Base-by-base conservation (phyloP, 2,888 invertebrate species). In the Cylloceria caligata region DNA sequence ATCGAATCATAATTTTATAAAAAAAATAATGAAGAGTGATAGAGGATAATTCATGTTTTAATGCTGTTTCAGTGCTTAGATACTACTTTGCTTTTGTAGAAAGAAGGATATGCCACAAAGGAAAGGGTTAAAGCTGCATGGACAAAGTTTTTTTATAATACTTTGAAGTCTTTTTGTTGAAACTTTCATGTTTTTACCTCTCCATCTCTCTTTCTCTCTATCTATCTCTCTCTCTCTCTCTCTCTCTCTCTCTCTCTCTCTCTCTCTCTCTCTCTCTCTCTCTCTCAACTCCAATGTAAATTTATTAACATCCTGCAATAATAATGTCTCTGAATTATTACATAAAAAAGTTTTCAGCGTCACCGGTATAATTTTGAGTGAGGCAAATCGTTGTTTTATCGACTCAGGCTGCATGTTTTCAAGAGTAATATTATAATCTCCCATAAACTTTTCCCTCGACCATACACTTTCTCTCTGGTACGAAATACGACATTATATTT, bases 311-410 rank as follows among this genome's bases (percentile, higher is more conserved):
- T 27, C 24, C 2, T 27, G n/a, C n/a, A 55, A 13, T 27, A 27
- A 55, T 27, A 55, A 55, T 52, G 55, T 27, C 27, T 4, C 13
- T 21, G 27, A 27, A 55, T 45, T 45, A 6, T 16, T 16, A n/a
- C 27, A 27, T 4, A 27, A 24, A 55, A 62, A 24, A 45, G n/a
- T 73, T 49, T 49, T 49, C 19, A 6, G 16, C 45, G 16, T 45
- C 1, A 45, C n/a, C 34, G 36, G 30, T 30, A 27, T 62, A 45
- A 49, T 73, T 52, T 42, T 27, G 7, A 71, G n/a, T 42, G 47
- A 65, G 42, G 24, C 57, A 57, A 71, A 71, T 71, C 42, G 55
- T 57, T 42, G 49, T 76, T 76, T 76, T 47, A 60, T 72, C 21
- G 52, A 21, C 4, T 16, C 34, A 5, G 2, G 42, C 13, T 64